Conservation (phyloP, 2,113 vertebrate species). For the Brachionichthys hirsutus region DNA sequence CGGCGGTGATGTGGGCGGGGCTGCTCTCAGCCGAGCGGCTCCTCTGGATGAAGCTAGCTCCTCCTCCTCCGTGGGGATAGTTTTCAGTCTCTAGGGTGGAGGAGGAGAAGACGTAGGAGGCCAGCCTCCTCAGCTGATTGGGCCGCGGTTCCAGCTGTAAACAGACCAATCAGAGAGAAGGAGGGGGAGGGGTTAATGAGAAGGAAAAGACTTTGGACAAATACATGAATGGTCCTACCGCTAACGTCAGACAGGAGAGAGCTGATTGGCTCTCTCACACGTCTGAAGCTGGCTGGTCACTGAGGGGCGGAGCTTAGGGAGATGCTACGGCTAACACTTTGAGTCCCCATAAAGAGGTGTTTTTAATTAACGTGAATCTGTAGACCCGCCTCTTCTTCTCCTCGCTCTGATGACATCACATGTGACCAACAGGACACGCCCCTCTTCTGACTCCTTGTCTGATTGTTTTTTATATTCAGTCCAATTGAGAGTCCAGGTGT, state of each 20-base stretch:
- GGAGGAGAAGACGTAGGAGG: slow-evolving; percentile 99
- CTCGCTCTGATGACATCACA: too few relatives aligned
- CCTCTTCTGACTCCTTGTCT: too few relatives aligned
- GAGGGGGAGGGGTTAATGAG: slow-evolving; percentile 84
- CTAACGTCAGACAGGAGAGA: slow-evolving; percentile 40
- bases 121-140: slow-evolving; percentile 98
- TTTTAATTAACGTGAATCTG: too few relatives aligned
- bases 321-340: slow-evolving; percentile 30
- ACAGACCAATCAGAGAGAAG: slow-evolving; percentile 98
- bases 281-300: slow-evolving; percentile 46
- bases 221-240: not conserved
- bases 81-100: slow-evolving; percentile 98
- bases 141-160: slow-evolving; percentile 95
- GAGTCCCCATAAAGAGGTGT: slow-evolving; percentile 25
- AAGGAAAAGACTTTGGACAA: not conserved
- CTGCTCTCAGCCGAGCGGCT: slow-evolving; percentile 99
- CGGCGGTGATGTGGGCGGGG: slow-evolving; percentile 85
- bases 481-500: too few relatives aligned
- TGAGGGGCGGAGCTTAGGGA: slow-evolving; percentile 43
- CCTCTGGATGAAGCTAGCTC: slow-evolving; percentile 94
- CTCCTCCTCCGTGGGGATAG: slow-evolving; percentile 85
- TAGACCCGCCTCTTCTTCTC: too few relatives aligned
- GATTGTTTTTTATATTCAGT: too few relatives aligned
- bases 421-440: too few relatives aligned
- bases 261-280: slow-evolving; percentile 48